Base-by-base conservation (phyloP, 2,113 vertebrate genomes). In the Scalopus aquaticus region DNA sequence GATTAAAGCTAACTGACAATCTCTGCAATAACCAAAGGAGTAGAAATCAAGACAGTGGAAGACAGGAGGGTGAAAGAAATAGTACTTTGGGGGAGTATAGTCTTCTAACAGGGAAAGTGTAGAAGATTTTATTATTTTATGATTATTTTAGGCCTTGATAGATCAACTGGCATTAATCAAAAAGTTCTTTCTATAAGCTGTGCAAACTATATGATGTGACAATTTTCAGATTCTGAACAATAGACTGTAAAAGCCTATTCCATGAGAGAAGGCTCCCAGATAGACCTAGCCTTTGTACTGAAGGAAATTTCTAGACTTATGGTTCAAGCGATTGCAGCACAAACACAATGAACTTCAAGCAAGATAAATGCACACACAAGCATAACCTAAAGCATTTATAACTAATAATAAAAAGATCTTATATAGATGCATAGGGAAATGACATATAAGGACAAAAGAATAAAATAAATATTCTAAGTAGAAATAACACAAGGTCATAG, bases 211-310 rank as follows among this genome's bases (percentile, higher is more conserved):
- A 60, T 37, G 3, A 44, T 42, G 60, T n/a, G 17, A 64, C 13
- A 90, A 1, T 95, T 81, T 76, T 84, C 73, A 82, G 32, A 51
- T n/a, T 35, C 77, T 74, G 13, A 35, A 7, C 11, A 78, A 46
- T 10, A 82, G 24, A 24, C 11, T 65, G 0, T 0, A 64, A 1
- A 95, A 69, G 6, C 51, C 56, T 56, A 2, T 51, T 74, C 19
- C 2, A 20, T 56, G 20, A 90, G 2, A 9, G 85, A 78, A 56
- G 6, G 6, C 1, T 35, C 20, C 24, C 9, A 7, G 42, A 51
- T 1, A 83, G 5, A 9, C 16, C 26, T 65, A 62, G 30, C 19
- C 82, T 81, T 44, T 15, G 5, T 20, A 60, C 5, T 6, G 17
- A 56, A 90, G 11, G 24, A 88, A 19, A 82, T 76, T 67, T 94